phyloP scores from a whole-genome alignment of 2,797 vertebrate genomes.

The Podarcis siculus region DNA sequence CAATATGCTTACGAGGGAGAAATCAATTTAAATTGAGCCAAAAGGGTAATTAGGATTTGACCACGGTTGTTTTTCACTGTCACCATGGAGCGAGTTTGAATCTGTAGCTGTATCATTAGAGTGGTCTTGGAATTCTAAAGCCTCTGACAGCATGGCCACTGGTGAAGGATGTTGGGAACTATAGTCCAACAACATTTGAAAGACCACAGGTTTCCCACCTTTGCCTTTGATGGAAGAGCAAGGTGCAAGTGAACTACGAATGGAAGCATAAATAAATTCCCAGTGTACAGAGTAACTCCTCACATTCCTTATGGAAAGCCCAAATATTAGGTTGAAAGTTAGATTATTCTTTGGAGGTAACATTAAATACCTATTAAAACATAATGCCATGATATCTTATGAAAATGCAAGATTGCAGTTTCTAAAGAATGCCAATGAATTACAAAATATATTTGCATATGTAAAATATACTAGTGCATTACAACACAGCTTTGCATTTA shows the following conservation, averaged over 20 bases:
- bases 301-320: neutral
- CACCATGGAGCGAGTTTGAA: neutral
- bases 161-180: neutral
- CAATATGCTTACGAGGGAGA: neutral
- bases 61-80: neutral
- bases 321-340: neutral
- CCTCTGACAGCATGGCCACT: too few relatives aligned
- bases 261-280: neutral
- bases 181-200: neutral
- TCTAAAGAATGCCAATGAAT: neutral
- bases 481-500: neutral
- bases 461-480: conserved; percentile 2
- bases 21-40: neutral
- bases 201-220: neutral
- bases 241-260: neutral
- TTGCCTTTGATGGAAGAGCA: neutral
- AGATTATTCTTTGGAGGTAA: neutral
- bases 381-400: neutral
- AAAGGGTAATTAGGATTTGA: neutral
- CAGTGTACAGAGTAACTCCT: neutral
- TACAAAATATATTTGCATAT: neutral
- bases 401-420: neutral
- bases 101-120: too few relatives aligned
- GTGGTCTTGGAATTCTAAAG: neutral
- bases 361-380: conserved; percentile 10